Percentiles rank a stretch among this genome's conserved stretches.
phyloP scores from a whole-genome alignment of 1,140 invertebrate genomes.

The Diorhabda carinulata region DNA sequence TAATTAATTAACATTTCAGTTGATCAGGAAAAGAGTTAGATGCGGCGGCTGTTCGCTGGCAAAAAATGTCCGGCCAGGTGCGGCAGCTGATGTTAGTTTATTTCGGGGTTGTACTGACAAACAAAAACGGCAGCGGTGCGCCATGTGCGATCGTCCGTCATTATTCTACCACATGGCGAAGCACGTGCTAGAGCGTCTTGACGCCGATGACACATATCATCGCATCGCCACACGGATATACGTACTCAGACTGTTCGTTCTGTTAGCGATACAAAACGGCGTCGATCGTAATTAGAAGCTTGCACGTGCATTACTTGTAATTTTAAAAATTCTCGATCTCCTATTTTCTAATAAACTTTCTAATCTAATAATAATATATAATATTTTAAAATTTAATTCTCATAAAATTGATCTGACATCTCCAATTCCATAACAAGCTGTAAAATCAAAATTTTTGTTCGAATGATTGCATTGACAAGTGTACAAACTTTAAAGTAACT shows the following conservation, averaged over 20 bases:
- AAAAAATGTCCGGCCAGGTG: slow-evolving; percentile 43
- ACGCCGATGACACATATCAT: slow-evolving; percentile 33
- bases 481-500: too few relatives aligned
- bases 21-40: slow-evolving; percentile 32
- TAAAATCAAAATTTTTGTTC: too few relatives aligned
- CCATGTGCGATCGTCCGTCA: slow-evolving; percentile 34
- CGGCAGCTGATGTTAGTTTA: slow-evolving; percentile 23
- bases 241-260: neutral
- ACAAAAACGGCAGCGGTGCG: slow-evolving; percentile 18
- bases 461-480: too few relatives aligned
- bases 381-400: too few relatives aligned
- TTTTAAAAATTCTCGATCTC: too few relatives aligned
- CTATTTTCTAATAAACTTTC: too few relatives aligned
- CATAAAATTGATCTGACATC: too few relatives aligned
- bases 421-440: too few relatives aligned
- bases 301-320: too few relatives aligned
- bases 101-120: slow-evolving; percentile 38
- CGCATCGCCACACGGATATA: neutral
- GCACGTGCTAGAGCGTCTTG: slow-evolving; percentile 38
- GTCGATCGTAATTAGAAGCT: too few relatives aligned
- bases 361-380: too few relatives aligned
- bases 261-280: too few relatives aligned
- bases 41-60: slow-evolving; percentile 18
- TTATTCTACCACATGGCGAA: slow-evolving; percentile 38
- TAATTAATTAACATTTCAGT: slow-evolving; percentile 30